Evolutionary conservation across 2,888 invertebrate species (phyloP).

Genomic region (Diarsia mendica): DNA sequence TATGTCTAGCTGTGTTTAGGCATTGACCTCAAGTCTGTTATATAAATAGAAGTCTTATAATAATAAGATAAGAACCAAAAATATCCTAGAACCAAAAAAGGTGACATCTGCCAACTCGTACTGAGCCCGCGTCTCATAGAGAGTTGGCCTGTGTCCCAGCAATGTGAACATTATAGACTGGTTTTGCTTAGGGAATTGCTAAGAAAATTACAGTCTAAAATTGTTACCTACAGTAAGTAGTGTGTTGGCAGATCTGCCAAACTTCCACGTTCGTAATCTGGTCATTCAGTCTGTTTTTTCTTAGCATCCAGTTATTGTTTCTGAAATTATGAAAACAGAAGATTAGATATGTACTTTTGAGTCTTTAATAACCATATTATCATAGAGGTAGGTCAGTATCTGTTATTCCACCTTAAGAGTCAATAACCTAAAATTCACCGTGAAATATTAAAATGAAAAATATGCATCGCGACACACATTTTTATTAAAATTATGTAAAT

Average conservation of each 20-base stretch:
- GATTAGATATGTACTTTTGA: not conserved
- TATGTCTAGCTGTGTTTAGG: slow-evolving; percentile 14
- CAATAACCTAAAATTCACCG: slow-evolving; percentile 51
- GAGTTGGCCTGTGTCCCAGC: too few relatives aligned
- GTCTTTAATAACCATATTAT: not conserved
- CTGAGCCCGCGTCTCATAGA: too few relatives aligned
- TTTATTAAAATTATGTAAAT: slow-evolving; percentile 59
- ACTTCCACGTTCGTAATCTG: too few relatives aligned
- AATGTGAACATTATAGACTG: too few relatives aligned
- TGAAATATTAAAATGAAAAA: slow-evolving; percentile 29
- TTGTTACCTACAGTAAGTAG: too few relatives aligned
- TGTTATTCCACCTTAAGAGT: slow-evolving; percentile 26
- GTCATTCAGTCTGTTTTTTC: not conserved
- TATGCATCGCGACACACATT: slow-evolving; percentile 36
- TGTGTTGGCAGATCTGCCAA: too few relatives aligned
- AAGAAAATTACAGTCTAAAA: too few relatives aligned
- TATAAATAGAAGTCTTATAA: not conserved
- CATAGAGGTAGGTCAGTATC: slow-evolving; percentile 33
- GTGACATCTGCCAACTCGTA: too few relatives aligned
- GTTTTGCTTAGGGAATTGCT: too few relatives aligned
- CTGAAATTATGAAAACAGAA: not conserved
- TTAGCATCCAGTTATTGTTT: too few relatives aligned
- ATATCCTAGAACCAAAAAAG: too few relatives aligned
- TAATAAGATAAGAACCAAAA: not conserved
- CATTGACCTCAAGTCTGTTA: slow-evolving; percentile 42